Evolutionary conservation across 2,888 invertebrate genomes (phyloP).

Genomic region (Hypsopygia costalis): DNA sequence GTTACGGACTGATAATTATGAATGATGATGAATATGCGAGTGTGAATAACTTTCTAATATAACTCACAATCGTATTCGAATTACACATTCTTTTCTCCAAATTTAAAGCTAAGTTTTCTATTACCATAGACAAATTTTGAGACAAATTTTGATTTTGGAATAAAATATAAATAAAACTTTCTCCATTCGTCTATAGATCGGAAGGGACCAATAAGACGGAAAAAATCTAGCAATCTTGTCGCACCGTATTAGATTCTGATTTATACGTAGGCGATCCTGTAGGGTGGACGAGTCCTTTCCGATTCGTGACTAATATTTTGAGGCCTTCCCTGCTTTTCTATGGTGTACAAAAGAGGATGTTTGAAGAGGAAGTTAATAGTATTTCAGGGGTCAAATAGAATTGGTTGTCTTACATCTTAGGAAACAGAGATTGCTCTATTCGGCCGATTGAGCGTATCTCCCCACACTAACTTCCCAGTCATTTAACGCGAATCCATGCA

Average conservation of each 20-base stretch:
- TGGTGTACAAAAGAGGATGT: conserved; percentile 14
- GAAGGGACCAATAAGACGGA: conserved; percentile 63
- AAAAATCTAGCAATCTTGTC: conserved; percentile 68
- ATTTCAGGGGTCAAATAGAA: conserved; percentile 40
- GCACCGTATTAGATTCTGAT: conserved; percentile 73
- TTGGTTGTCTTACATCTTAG: conserved; percentile 62
- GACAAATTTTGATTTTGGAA: too few species aligned
- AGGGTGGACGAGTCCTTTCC: conserved; percentile 63
- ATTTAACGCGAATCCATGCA: conserved; percentile 76
- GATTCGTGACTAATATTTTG: conserved; percentile 41
- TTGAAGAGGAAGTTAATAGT: conserved; percentile 30
- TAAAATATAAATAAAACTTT: conserved; percentile 4
- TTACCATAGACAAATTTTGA: too few species aligned
- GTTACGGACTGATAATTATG: too few species aligned
- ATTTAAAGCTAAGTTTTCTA: too few species aligned
- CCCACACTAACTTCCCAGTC: conserved; percentile 76
- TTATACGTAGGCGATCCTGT: conserved; percentile 58
- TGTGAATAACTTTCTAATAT: too few species aligned
- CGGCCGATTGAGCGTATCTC: conserved; percentile 74
- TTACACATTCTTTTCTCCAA: too few species aligned
- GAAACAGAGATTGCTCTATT: conserved; percentile 73
- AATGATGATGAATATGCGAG: too few species aligned
- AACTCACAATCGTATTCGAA: too few species aligned
- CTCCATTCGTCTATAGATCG: conserved; percentile 21
- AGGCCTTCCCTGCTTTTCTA: conserved; percentile 38